Percentiles rank a stretch among this genome's conserved stretches.
These are phyloP conservation scores for Hydrophis major DNA, from an alignment of 2,797 vertebrate species.

Conservation along the genomic window DNA sequence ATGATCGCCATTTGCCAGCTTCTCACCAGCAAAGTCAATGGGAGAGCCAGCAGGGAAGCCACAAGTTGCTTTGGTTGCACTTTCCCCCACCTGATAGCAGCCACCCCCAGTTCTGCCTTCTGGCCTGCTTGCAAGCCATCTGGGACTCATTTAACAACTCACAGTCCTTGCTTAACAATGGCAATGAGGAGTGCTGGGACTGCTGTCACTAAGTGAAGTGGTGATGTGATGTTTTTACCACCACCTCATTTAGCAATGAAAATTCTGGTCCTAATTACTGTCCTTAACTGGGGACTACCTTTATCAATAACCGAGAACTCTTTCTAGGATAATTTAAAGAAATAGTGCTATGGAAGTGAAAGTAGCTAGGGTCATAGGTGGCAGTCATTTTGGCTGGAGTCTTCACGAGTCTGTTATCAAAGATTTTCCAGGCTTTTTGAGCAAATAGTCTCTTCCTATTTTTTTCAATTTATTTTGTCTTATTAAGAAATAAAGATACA, in stretches of 20 bases:
- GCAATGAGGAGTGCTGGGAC: neutral
- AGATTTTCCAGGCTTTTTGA: neutral
- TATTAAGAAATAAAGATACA: neutral
- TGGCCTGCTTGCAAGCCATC: neutral
- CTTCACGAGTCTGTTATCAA: neutral
- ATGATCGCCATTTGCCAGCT: neutral
- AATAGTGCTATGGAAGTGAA: neutral
- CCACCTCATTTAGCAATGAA: neutral
- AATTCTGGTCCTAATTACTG: neutral
- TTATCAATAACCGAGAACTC: too few species aligned
- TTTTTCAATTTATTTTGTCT: neutral
- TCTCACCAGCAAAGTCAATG: neutral
- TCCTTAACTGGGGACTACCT: neutral
- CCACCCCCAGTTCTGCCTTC: neutral
- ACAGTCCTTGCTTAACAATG: neutral
- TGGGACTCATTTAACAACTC: neutral
- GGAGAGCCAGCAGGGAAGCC: neutral
- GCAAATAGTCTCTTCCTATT: neutral
- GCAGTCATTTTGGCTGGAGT: neutral
- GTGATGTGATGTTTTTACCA: neutral
- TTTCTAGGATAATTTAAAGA: neutral
- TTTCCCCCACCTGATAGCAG: neutral
- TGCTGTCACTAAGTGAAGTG: neutral
- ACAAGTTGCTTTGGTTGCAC: neutral
- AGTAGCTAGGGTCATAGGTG: neutral